Evolutionary conservation across 2,888 invertebrate genomes (phyloP).

Genomic region (Heliconius charithonia): DNA sequence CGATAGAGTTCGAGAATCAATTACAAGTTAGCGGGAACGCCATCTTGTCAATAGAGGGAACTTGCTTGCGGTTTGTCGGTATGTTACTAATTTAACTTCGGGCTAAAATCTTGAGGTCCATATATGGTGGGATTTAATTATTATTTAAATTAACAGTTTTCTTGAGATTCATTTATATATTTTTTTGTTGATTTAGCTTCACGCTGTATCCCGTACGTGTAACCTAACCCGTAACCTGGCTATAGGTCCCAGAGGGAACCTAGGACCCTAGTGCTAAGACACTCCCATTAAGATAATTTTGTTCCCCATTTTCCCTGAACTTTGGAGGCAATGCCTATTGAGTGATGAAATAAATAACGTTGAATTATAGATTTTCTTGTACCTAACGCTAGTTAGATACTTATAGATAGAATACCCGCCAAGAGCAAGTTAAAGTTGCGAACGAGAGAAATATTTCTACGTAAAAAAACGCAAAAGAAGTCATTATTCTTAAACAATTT

Average conservation of each 20-base stretch:
- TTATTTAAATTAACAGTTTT: not conserved
- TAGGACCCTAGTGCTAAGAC: too few species aligned
- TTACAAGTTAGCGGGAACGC: constrained; percentile 51
- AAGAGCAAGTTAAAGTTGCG: constrained; percentile 19
- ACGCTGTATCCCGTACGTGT: too few species aligned
- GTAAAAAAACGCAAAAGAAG: constrained; percentile 31
- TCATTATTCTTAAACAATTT: constrained; percentile 44
- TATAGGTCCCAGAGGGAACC: too few species aligned
- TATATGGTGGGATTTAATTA: not conserved
- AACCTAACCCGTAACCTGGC: too few species aligned
- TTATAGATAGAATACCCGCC: not conserved
- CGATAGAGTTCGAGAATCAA: constrained; percentile 52
- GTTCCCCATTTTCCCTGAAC: too few species aligned
- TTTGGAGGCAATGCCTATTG: too few species aligned
- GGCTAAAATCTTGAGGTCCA: constrained; percentile 38
- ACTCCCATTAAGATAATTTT: too few species aligned
- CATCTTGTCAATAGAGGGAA: constrained; percentile 52
- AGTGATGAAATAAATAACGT: not conserved
- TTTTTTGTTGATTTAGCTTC: too few species aligned
- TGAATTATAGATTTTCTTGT: not conserved
- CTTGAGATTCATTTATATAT: not conserved
- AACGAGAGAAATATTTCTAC: constrained; percentile 29
- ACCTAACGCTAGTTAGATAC: not conserved
- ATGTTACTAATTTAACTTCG: constrained; percentile 64
- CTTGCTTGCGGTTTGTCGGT: constrained; percentile 53